Base-by-base conservation (phyloP, 2,888 invertebrate genomes). In the Ornithoptera priamus region DNA sequence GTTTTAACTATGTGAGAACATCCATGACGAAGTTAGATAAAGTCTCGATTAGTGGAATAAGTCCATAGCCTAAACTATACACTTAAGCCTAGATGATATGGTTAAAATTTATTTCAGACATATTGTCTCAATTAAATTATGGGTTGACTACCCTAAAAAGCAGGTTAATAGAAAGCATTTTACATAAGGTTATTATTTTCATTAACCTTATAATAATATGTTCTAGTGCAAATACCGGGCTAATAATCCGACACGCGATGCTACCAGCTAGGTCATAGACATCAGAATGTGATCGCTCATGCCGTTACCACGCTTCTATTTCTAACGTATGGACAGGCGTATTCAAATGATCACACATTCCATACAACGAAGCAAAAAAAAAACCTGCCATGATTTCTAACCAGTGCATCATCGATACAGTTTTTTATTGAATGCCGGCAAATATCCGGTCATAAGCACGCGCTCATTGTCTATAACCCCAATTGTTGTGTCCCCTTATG, bases 401-500 rank as follows among this genome's bases (percentile, higher is more conserved):
- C 22, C n/a, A 2, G 30, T 24, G 36, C 61, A 70, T 70, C 66
- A 57, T 57, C 22, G 50, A 22, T 36, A 60, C 18, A 39, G 36
- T 66, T 62, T 57, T 62, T 68, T 60, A 68, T 42, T 79, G 71
- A 74, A 77, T 71, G 71, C 72, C 76, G 75, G 77, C 78, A 79
- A 78, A 77, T 75, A 73, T 73, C 75, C 75, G 77, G 78, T 70
- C 71, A 77, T 76, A 76, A 75, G 75, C 72, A 68, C 72, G 71
- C 72, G 71, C 61, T 60, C 46, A 65, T 65, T n/a, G 56, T 39
- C 65, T 56, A 56, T 65, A 36, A 72, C 72, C 71, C 75, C 72
- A 74, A 72, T 79, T 79, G 77, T 76, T 75, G 69, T 80, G 80
- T 73, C 79, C 78, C 76, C 79, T 75, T 76, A 77, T 70, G 72